These are phyloP conservation scores for Trichonephila clavipes DNA, from an alignment of 1,140 invertebrate genomes.

Conservation along the genomic window DNA sequence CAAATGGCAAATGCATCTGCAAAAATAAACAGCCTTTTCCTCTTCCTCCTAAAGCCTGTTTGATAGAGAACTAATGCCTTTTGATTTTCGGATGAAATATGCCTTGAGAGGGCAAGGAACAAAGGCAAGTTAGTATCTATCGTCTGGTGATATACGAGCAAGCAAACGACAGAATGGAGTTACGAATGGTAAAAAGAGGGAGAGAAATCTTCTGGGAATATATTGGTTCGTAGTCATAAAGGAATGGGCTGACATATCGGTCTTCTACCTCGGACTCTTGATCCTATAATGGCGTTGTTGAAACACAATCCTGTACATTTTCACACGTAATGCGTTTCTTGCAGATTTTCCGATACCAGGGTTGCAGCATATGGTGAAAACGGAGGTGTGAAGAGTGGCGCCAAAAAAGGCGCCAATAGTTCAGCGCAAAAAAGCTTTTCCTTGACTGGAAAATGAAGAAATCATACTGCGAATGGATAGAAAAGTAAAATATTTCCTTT, in stretches of 20 bases:
- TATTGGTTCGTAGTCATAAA: slow-evolving; percentile 75
- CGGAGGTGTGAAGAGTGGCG: slow-evolving; percentile 33
- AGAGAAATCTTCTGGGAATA: slow-evolving; percentile 68
- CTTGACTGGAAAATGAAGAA: too few relatives aligned
- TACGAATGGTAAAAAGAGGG: slow-evolving; percentile 34
- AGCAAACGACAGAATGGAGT: slow-evolving; percentile 56
- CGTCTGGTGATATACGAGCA: slow-evolving; percentile 71
- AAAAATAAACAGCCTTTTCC: slow-evolving; percentile 70
- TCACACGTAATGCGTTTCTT: slow-evolving; percentile 76
- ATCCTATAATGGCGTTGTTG: slow-evolving; percentile 76
- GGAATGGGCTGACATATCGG: slow-evolving; percentile 72
- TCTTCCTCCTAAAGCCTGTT: slow-evolving; percentile 64
- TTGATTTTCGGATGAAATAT: slow-evolving; percentile 75
- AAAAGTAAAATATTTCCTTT: too few relatives aligned
- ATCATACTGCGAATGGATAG: too few relatives aligned
- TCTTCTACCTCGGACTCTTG: slow-evolving; percentile 64
- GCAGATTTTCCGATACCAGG: slow-evolving; percentile 70
- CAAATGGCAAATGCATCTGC: slow-evolving; percentile 61
- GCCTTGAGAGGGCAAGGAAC: slow-evolving; percentile 45
- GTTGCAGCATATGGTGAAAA: slow-evolving; percentile 31
- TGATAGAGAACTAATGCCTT: slow-evolving; percentile 76
- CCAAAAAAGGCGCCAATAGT: slow-evolving; percentile 29
- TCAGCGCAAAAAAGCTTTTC: too few relatives aligned
- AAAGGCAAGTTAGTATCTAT: slow-evolving; percentile 69
- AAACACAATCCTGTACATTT: slow-evolving; percentile 77